Evolutionary conservation across 2,797 vertebrate species (phyloP).

Genomic region (Tragopan temminckii): DNA sequence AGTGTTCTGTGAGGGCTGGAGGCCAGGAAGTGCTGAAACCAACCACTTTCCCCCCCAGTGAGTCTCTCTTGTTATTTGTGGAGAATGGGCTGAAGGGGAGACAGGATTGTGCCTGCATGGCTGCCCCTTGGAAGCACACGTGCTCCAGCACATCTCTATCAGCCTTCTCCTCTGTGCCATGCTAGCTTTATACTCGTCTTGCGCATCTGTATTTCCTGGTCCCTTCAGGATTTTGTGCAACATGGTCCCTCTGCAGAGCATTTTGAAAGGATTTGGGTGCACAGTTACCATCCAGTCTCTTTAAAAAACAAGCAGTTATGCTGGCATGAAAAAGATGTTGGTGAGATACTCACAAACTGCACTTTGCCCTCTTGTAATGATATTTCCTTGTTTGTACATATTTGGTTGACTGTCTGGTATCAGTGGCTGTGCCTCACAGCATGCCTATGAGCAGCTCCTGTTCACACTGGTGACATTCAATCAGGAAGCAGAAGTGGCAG

Average conservation of each 20-base stretch:
- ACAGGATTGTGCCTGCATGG: not conserved
- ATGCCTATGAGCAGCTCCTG: not conserved
- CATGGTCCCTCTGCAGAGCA: not conserved
- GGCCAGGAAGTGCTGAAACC: not conserved
- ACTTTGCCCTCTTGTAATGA: not conserved
- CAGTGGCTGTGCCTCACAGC: not conserved
- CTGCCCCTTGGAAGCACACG: rapidly evolving
- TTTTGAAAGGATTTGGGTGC: not conserved
- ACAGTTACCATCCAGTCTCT: not conserved
- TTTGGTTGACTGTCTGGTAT: not conserved
- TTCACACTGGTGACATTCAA: not conserved
- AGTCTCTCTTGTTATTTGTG: not conserved
- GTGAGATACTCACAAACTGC: not conserved
- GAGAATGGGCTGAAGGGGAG: not conserved
- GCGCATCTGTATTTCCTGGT: not conserved
- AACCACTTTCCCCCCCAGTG: not conserved
- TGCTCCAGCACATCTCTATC: rapidly evolving
- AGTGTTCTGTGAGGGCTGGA: not conserved
- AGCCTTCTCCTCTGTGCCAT: not conserved
- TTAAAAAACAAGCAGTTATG: not conserved
- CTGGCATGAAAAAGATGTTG: not conserved
- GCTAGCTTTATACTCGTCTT: not conserved
- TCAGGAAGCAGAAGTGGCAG: not conserved
- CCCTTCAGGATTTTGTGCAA: not conserved
- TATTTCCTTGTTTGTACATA: not conserved